These are phyloP conservation scores for Jacana jacana DNA, from an alignment of 2,113 vertebrate species.

Conservation along the genomic window DNA sequence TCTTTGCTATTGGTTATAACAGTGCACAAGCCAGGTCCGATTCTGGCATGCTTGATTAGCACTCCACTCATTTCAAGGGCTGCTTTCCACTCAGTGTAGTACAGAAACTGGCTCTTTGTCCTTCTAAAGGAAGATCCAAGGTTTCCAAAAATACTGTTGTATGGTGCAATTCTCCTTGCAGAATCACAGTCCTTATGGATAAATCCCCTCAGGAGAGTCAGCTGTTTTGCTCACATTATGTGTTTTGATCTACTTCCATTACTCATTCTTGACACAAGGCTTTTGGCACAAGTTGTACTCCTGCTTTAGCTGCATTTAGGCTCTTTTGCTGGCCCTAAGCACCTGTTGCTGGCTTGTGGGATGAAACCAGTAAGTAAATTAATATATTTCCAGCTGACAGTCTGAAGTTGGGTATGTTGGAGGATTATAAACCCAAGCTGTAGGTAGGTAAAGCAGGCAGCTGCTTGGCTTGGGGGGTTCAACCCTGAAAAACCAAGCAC, in stretches of 20 bases:
- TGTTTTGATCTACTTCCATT: not conserved
- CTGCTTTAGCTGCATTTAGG: not conserved
- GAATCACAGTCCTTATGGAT: not conserved
- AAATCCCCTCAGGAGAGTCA: not conserved
- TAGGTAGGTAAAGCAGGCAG: not conserved
- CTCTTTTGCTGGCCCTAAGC: not conserved
- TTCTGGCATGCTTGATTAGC: not conserved
- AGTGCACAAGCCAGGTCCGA: not conserved
- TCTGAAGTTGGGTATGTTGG: no score
- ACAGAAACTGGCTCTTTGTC: not conserved
- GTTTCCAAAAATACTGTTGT: not conserved
- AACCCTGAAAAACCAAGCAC: not conserved
- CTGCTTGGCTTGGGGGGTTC: not conserved
- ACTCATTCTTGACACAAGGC: not conserved
- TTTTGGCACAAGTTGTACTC: not conserved
- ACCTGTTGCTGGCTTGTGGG: not conserved
- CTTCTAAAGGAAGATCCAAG: not conserved
- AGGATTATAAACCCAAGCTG: not conserved
- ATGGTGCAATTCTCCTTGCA: not conserved
- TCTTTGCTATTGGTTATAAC: not conserved
- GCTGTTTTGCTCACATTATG: not conserved
- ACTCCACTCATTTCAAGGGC: not conserved
- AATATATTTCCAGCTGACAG: not conserved
- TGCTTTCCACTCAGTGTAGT: not conserved
- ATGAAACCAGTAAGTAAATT: not conserved